Percentiles rank a stretch among this genome's conserved stretches.
These are phyloP conservation scores for Blastomussa wellsi DNA, from an alignment of 92 coral and sea anemone species.

Conservation along the genomic window DNA sequence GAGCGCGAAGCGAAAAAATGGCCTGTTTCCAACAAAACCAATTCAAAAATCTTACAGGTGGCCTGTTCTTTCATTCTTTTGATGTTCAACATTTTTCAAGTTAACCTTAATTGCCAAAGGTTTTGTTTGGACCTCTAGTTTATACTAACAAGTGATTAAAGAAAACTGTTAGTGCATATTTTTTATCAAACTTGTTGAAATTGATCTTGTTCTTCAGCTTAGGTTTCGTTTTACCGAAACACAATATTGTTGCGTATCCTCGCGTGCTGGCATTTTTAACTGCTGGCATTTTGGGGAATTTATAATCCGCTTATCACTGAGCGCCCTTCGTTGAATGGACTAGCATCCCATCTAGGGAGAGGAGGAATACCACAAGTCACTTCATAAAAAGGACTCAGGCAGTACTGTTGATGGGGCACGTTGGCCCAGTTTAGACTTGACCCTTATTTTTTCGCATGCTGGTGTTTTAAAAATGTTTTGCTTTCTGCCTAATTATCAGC, in stretches of 20 bases:
- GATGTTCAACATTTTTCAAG: not conserved
- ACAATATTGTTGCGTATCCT: not conserved
- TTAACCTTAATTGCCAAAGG: not conserved
- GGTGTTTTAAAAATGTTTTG: too few relatives aligned
- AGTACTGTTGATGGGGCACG: too few relatives aligned
- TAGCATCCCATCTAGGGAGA: too few relatives aligned
- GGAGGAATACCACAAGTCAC: too few relatives aligned
- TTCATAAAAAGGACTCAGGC: too few relatives aligned
- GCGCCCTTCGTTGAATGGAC: too few relatives aligned
- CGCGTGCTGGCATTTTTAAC: not conserved
- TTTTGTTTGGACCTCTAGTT: not conserved
- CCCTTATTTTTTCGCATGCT: too few relatives aligned
- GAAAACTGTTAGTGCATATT: not conserved
- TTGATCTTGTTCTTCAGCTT: not conserved
- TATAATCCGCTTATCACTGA: not conserved
- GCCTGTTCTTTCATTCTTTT: not conserved
- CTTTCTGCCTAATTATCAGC: too few relatives aligned
- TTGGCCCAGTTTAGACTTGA: too few relatives aligned
- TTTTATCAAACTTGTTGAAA: not conserved
- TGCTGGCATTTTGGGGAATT: not conserved
- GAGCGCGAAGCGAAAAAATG: too few relatives aligned
- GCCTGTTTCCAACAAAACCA: not conserved
- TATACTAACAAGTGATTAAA: not conserved
- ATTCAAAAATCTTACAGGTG: not conserved
- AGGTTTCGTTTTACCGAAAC: constrained; percentile 1